These are phyloP conservation scores for Pseudopodoces humilis DNA, from an alignment of 2,113 vertebrate species.

Conservation along the genomic window DNA sequence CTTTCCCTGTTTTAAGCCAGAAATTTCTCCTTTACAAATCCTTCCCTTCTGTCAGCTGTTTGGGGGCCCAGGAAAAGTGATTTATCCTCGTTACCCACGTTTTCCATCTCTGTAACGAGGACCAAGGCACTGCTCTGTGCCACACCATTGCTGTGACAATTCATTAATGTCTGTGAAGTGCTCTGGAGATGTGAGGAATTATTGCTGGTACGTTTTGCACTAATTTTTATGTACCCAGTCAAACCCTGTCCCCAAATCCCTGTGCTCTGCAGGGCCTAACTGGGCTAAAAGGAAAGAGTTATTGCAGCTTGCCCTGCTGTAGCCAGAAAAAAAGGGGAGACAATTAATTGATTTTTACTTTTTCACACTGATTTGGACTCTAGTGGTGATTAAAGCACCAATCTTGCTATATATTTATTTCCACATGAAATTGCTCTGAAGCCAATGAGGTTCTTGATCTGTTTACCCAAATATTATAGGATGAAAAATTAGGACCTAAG, in stretches of 20 bases:
- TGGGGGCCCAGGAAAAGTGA: not conserved
- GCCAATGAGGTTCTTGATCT: not conserved
- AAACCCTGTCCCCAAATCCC: not conserved
- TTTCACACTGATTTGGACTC: not conserved
- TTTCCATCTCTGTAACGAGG: not conserved
- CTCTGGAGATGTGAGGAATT: not conserved
- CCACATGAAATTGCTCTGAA: not conserved
- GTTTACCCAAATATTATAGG: not conserved
- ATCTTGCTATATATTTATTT: not conserved
- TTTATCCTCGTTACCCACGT: not conserved
- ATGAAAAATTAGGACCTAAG: not conserved
- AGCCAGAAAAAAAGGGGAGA: not conserved
- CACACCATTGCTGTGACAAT: not conserved
- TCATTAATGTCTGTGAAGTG: conserved; percentile 1
- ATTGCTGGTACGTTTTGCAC: not conserved
- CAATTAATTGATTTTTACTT: not conserved
- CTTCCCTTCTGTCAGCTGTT: not conserved
- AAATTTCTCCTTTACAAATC: not conserved
- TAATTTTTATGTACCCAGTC: not conserved
- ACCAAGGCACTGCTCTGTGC: not conserved
- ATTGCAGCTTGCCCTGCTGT: not conserved
- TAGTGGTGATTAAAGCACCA: not conserved
- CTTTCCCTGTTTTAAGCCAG: accelerated
- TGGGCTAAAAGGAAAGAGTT: not conserved
- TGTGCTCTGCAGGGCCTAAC: not conserved